Conservation (phyloP, 2,888 invertebrate species). For the Rhodophaea formosa region DNA sequence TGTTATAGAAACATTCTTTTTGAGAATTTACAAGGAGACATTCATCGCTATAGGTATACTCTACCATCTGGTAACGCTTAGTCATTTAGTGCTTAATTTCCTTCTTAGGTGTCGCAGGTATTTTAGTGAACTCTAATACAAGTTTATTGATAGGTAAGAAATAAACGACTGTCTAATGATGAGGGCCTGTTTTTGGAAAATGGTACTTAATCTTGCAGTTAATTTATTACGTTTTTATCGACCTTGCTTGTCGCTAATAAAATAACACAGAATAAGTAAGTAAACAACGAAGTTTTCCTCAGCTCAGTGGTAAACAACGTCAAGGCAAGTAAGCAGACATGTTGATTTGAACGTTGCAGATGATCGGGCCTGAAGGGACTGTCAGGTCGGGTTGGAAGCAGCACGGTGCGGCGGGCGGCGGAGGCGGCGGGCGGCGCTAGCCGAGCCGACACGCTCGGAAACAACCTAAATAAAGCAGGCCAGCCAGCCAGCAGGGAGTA, state of each 20-base stretch:
- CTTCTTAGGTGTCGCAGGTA: no score
- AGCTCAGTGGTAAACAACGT: constrained; percentile 1
- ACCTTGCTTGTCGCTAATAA: neutral
- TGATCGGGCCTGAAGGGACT: neutral
- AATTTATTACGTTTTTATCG: neutral
- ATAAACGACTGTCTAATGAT: no score
- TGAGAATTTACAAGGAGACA: no score
- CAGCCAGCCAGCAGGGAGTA: constrained; percentile 62
- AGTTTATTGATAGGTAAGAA: no score
- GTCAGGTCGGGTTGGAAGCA: constrained; percentile 24
- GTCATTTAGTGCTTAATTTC: no score
- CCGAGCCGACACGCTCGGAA: constrained; percentile 56
- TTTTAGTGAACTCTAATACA: no score
- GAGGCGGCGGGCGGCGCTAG: constrained; percentile 40
- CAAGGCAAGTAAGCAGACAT: neutral
- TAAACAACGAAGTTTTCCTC: constrained; percentile 1
- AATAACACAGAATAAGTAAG: neutral
- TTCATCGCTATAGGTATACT: no score
- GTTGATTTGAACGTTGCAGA: neutral
- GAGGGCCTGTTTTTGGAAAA: no score
- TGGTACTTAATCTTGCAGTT: neutral
- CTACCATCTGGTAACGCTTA: no score
- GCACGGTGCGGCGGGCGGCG: constrained; percentile 39
- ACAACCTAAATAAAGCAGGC: constrained; percentile 74
- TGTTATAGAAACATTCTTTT: no score